Conservation (phyloP, 1,140 invertebrate genomes). For the Theocolax elegans region DNA sequence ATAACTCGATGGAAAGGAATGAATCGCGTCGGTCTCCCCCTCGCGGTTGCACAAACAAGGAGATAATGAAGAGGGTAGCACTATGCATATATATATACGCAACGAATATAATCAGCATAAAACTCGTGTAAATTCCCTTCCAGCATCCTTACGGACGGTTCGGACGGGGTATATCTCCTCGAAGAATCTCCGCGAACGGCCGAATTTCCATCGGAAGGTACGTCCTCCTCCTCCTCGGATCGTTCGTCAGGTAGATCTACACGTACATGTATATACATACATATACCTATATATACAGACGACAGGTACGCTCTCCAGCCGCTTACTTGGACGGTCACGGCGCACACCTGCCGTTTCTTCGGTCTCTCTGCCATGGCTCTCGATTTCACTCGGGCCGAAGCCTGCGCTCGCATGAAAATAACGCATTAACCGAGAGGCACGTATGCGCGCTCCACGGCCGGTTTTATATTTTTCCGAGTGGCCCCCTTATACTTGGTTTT, state of each 20-base stretch:
- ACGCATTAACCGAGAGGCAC: slow-evolving; percentile 29
- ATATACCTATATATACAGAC: not conserved
- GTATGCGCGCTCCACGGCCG: not conserved
- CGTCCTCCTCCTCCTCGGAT: slow-evolving; percentile 14
- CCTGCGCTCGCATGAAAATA: slow-evolving; percentile 33
- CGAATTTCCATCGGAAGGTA: not conserved
- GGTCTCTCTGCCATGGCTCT: not conserved
- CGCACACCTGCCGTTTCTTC: not conserved
- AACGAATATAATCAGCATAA: slow-evolving; percentile 31
- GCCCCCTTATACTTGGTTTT: no score
- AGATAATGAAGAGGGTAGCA: no score
- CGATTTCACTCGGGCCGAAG: not conserved
- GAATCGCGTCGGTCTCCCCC: no score
- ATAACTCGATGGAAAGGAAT: no score
- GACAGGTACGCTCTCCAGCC: slow-evolving; percentile 9
- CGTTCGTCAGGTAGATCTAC: slow-evolving; percentile 6
- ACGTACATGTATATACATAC: no score
- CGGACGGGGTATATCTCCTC: not conserved
- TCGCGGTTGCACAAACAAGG: no score
- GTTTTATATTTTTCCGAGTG: no score
- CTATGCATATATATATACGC: no score
- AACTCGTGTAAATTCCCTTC: slow-evolving; percentile 24
- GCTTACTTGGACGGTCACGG: not conserved
- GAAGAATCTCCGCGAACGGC: not conserved
- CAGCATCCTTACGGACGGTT: no score